Base-by-base conservation (phyloP, 2,113 vertebrate species). In the Corapipo altera region DNA sequence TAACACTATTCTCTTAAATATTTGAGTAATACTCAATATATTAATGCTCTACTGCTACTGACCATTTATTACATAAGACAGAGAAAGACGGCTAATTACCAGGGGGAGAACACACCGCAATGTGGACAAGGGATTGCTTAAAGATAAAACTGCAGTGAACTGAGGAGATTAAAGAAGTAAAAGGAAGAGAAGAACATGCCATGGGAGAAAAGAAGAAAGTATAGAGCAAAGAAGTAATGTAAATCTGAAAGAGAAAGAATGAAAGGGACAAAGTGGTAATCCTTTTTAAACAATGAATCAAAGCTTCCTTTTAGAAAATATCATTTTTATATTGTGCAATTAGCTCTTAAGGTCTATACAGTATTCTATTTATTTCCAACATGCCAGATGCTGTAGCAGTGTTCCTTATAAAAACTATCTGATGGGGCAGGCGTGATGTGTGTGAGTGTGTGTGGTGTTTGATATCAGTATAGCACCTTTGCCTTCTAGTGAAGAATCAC, bases 391-490 rank as follows among this genome's bases (percentile, higher is more conserved):
- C 20, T 86, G 48, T 44, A 65, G 5, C 41, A 54, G 5, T 58
- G 10, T 33, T 80, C 26, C 8, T 11, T 71, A 37, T 44, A 86
- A 89, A 62, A 51, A 1, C 20, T 74, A 2, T 71, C 33, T 82
- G 27, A 57, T 32, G 15, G 10, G 15, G 3, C 0, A 0, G 11
- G 6, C 33, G 46, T 23, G 61, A 18, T 21, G 11, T 51, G 32
- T 41, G 10, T 69, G 10, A 41, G 27, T 35, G 15, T 57, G 21
- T n/a, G 12, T 51, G 27, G 14, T 64, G 27, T 22, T 87, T 83
- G 35, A 49, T 58, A 90, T 44, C 69, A 69, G 11, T 41, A 74
- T 16, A 91, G 28, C 7, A 28, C 14, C 49, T 83, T 88, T 51
- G 23, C 37, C 26, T 86, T 35, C 33, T 41, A 81, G 21, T 95